Evolutionary conservation across 2,113 vertebrate genomes (phyloP).

Genomic region (Acrocephalus arundinaceus): DNA sequence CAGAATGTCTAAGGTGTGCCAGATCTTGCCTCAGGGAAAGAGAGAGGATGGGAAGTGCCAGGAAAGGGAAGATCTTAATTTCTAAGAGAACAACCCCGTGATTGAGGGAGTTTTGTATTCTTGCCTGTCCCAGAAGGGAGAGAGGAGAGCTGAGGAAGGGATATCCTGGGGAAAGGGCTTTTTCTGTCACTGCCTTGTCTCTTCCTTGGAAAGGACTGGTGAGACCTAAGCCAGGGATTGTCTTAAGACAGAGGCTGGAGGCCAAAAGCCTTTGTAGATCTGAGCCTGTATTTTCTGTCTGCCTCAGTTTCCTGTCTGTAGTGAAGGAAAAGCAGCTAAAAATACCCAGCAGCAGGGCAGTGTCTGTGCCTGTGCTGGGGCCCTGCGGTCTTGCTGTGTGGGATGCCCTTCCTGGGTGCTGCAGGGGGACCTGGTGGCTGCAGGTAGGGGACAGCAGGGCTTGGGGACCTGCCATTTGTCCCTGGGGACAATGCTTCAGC

Average conservation of each 20-base stretch:
- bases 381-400: neutral
- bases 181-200: neutral
- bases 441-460: neutral
- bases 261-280: neutral
- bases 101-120: neutral
- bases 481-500: neutral
- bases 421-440: neutral
- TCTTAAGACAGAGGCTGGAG: neutral
- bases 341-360: neutral
- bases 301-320: constrained; percentile 35
- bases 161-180: constrained; percentile 3
- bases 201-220: neutral
- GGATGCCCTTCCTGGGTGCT: neutral
- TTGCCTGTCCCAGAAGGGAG: neutral
- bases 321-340: neutral
- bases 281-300: neutral
- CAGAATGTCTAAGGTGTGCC: constrained; percentile 63
- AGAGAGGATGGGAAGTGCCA: constrained; percentile 30
- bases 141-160: neutral
- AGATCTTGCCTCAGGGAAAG: constrained; percentile 48
- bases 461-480: neutral
- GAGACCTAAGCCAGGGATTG: neutral
- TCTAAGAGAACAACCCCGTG: neutral
- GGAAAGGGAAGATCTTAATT: constrained; percentile 50
- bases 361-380: neutral